Evolutionary conservation across 2,797 vertebrate species (phyloP).

Genomic region (Acanthis flammea): DNA sequence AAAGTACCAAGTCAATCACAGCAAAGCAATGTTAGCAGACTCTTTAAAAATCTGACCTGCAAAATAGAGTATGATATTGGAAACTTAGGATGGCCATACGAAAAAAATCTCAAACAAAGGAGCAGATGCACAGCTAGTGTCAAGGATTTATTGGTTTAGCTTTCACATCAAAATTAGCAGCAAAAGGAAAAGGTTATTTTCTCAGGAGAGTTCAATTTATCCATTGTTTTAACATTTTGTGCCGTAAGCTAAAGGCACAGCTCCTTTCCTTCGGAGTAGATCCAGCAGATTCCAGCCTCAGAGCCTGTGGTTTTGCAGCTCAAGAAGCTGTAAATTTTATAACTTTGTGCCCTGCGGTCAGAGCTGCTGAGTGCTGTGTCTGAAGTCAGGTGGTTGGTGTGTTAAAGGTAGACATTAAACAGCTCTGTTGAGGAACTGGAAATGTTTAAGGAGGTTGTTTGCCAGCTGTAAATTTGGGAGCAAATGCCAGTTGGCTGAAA

Average conservation of each 20-base stretch:
- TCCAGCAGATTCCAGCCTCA: conserved; percentile 52
- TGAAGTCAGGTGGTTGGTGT: conserved; percentile 80
- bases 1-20: neutral
- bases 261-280: neutral
- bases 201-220: conserved; percentile 13
- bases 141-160: conserved; percentile 40
- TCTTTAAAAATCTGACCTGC: neutral
- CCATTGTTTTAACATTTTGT: conserved; percentile 46
- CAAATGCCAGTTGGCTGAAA: conserved; percentile 75
- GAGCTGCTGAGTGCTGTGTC: conserved; percentile 77
- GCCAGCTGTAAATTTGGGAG: conserved; percentile 81
- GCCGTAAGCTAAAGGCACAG: neutral
- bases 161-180: conserved; percentile 55
- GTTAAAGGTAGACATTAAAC: conserved; percentile 80
- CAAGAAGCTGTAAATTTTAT: conserved; percentile 83
- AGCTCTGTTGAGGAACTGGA: conserved; percentile 75
- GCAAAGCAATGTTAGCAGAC: neutral
- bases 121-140: conserved; percentile 43
- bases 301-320: conserved; percentile 68
- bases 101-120: neutral
- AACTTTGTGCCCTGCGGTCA: conserved; percentile 72
- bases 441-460: conserved; percentile 72
- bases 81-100: neutral
- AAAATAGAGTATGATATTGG: neutral
- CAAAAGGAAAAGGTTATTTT: conserved; percentile 23